Evolutionary conservation across 2,888 invertebrate species (phyloP), one percentile per base, ranked within the genome.

Genomic region (Drosophila austrosaltans): DNA sequence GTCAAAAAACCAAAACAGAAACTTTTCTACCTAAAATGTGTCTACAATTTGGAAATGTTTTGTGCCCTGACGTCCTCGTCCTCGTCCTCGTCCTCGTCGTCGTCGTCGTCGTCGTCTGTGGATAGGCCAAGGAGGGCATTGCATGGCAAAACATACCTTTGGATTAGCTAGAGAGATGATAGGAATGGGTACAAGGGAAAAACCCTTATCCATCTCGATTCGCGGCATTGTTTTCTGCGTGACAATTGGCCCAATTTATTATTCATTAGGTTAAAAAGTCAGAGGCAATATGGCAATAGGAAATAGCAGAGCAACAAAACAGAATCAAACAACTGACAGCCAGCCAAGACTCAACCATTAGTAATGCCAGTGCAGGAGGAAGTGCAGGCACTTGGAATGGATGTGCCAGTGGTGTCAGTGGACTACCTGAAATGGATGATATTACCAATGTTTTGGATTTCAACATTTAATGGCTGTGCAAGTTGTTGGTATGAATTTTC

Each of bases 171-270:
- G 40, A n/a, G 40, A 42, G 40, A 40, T 1, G 8, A 20, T 22
- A 22, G 8, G 48, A 10, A 12, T 22, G 48, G 12, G 48, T 3
- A 60, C n/a, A 39, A 58, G 40, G 58, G 58, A 53, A 54, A 76
- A 76, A 77, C 78, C 78, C 77, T 78, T 78, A 74, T 76, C 70
- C 83, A 74, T 69, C 77, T 58, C 57, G 66, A 66, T 67, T 69
- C 75, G 63, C 72, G 72, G 76, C 73, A 68, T 84, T 83, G 89
- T 84, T 83, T 83, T 87, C 57, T 89, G 78, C 87, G 89, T 91
- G 90, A 91, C 90, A 91, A 90, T 91, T 88, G 87, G 81, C 78
- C 81, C 87, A 82, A 91, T 90, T 87, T 90, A 90, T 90, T 87
- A 90, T 90, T 91, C 83, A 90, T 85, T 78, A 82, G 79, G 87